Base-by-base conservation (phyloP, 2,888 invertebrate species). In the Aphodius granarius region DNA sequence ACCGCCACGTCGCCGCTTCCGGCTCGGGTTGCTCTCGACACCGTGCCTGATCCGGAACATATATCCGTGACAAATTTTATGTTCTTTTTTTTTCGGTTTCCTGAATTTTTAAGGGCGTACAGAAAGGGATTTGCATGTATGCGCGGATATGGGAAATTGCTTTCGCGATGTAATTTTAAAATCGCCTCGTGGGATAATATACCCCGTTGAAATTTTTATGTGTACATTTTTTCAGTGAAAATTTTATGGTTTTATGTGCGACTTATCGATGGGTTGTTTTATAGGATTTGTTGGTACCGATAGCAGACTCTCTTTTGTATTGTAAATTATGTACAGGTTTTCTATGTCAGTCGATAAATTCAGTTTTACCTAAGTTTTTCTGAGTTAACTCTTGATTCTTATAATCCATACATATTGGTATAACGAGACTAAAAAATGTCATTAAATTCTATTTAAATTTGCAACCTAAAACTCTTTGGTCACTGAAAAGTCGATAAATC, bases 1-100 rank as follows among this genome's bases (percentile, higher is more conserved):
- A n/a, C 68, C 19, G 68, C 20, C 21, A 22, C 68, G 16, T n/a
- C n/a, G 20, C 9, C 68, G n/a, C 20, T 20, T 20, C 22, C 68
- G 68, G 20, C n/a, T 68, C 19, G 5, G n/a, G 22, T 68, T 22
- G 68, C 43, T 43, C 43, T 20, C 68, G 68, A 68, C 68, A 21
- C 20, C 68, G 21, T 20, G 20, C 68, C 68, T 68, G n/a, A 68
- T 21, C 68, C 19, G 22, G 20, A 68, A 19, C 68, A 20, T 22
- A 68, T 68, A 18, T 20, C 68, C 68, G 22, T 68, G 20, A 21
- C 20, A 68, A 68, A 68, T 68, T 68, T n/a, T 68, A 68, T n/a
- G 43, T 43, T 43, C 43, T 43, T 43, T 43, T 43, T 43, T 43
- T 43, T 43, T 43, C 43, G 43, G 43, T 9, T 3, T 43, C 43